A percentile compares a stretch with the other conserved stretches of the same genome.
Conservation (phyloP, 2,797 vertebrate species). For the Gila robusta region DNA sequence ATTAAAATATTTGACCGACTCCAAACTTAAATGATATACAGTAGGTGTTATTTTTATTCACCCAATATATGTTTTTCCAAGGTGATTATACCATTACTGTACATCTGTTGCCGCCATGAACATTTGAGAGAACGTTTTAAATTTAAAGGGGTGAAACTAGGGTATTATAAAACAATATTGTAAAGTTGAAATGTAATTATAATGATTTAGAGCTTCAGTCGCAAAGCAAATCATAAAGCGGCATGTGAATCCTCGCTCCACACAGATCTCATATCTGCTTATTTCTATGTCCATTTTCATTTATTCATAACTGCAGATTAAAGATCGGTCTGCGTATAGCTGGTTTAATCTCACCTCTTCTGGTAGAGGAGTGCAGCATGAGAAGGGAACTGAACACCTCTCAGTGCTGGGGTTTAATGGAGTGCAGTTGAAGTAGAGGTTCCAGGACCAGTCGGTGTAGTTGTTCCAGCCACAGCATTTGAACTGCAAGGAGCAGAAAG, state of each 20-base stretch:
- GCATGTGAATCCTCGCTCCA: not conserved
- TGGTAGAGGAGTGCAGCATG: conserved; percentile 79
- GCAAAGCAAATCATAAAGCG: conserved; percentile 1
- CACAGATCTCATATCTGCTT: conserved; percentile 12
- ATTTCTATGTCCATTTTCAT: not conserved
- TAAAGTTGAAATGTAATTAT: conserved; percentile 7
- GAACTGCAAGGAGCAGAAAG: conserved; percentile 67
- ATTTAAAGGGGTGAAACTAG: not conserved
- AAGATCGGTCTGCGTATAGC: not conserved
- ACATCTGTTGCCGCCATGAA: not conserved
- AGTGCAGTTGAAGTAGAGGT: conserved; percentile 83
- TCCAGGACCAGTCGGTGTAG: conserved; percentile 84
- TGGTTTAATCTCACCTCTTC: conserved; percentile 74
- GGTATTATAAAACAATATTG: conserved; percentile 11
- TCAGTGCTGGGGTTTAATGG: conserved; percentile 77
- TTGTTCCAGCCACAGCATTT: conserved; percentile 83
- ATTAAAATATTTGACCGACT: not conserved
- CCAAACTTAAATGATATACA: not conserved
- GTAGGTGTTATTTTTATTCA: not conserved
- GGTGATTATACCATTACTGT: conserved; percentile 1
- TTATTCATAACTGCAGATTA: conserved; percentile 9
- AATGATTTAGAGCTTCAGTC: conserved; percentile 21
- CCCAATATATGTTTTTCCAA: not conserved
- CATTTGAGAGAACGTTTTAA: not conserved
- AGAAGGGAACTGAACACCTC: conserved; percentile 79